phyloP scores from a whole-genome alignment of 2,888 invertebrate species.

The Sinhomidia bicolor region DNA sequence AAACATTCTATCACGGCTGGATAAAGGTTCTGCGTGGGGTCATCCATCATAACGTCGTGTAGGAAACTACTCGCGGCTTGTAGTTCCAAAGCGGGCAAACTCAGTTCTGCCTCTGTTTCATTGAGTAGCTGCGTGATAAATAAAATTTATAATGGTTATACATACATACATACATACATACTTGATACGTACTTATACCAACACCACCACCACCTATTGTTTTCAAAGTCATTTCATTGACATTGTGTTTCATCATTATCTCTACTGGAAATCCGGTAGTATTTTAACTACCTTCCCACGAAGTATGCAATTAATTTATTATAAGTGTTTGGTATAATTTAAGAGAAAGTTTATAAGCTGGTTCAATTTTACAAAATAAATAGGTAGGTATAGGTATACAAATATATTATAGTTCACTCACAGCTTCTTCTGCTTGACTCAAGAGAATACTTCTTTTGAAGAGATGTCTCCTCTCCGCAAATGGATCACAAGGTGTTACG shows the following conservation, averaged over 20 bases:
- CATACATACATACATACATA: too few relatives aligned
- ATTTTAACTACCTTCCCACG: too few relatives aligned
- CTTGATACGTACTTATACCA: too few relatives aligned
- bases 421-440: slow-evolving; percentile 29
- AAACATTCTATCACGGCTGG: slow-evolving; percentile 96
- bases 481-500: slow-evolving; percentile 68
- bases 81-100: slow-evolving; percentile 50
- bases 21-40: slow-evolving; percentile 83
- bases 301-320: too few relatives aligned
- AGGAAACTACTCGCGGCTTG: slow-evolving; percentile 1
- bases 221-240: too few relatives aligned
- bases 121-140: slow-evolving; percentile 66
- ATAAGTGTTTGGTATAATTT: too few relatives aligned
- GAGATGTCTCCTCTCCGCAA: slow-evolving; percentile 66
- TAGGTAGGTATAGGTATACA: too few relatives aligned
- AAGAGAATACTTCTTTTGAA: slow-evolving; percentile 65
- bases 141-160: too few relatives aligned
- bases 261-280: too few relatives aligned
- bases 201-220: too few relatives aligned
- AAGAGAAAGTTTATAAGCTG: too few relatives aligned
- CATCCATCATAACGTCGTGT: slow-evolving; percentile 2
- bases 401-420: slow-evolving; percentile 5
- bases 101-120: slow-evolving; percentile 60
- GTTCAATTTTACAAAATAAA: too few relatives aligned
- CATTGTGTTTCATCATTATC: neutral